Evolutionary conservation across 2,888 invertebrate species (phyloP).

Genomic region (Pristionchus mayeri): DNA sequence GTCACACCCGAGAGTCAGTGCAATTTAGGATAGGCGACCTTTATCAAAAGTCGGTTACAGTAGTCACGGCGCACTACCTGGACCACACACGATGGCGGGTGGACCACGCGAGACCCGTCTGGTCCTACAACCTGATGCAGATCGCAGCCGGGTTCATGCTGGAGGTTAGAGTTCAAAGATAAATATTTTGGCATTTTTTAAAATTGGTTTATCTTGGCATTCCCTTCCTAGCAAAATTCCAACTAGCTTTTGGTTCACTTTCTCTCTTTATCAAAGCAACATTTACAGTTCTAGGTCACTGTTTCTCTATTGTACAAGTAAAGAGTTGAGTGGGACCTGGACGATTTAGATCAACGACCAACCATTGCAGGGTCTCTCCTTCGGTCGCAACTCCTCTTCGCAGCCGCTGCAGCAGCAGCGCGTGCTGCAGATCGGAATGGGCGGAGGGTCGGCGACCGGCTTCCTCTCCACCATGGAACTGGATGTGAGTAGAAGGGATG

Average conservation of each 20-base stretch:
- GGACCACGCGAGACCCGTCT: neutral
- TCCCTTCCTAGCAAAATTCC: too few species aligned
- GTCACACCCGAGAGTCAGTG: slow-evolving; percentile 8
- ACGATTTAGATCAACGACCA: neutral
- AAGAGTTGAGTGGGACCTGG: too few species aligned
- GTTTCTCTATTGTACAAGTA: too few species aligned
- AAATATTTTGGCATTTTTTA: too few species aligned
- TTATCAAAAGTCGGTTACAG: slow-evolving; percentile 1
- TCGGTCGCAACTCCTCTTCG: neutral
- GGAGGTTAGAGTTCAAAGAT: slow-evolving; percentile 25
- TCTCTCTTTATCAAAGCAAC: too few species aligned
- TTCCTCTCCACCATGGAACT: neutral
- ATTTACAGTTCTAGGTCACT: too few species aligned
- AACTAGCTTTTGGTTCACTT: too few species aligned
- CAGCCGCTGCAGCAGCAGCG: slow-evolving; percentile 6
- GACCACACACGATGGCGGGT: slow-evolving; percentile 15
- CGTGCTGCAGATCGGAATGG: slow-evolving; percentile 46
- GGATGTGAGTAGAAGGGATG: neutral
- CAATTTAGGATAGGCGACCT: neutral
- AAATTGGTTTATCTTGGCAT: too few species aligned
- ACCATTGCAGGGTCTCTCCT: slow-evolving; percentile 22
- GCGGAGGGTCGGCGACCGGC: slow-evolving; percentile 19
- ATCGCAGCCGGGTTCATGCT: slow-evolving; percentile 45
- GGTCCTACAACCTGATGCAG: slow-evolving; percentile 40
- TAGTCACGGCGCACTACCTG: slow-evolving; percentile 29